These are phyloP conservation scores for Centropus unirufus DNA, from an alignment of 2,113 vertebrate species.

Conservation along the genomic window DNA sequence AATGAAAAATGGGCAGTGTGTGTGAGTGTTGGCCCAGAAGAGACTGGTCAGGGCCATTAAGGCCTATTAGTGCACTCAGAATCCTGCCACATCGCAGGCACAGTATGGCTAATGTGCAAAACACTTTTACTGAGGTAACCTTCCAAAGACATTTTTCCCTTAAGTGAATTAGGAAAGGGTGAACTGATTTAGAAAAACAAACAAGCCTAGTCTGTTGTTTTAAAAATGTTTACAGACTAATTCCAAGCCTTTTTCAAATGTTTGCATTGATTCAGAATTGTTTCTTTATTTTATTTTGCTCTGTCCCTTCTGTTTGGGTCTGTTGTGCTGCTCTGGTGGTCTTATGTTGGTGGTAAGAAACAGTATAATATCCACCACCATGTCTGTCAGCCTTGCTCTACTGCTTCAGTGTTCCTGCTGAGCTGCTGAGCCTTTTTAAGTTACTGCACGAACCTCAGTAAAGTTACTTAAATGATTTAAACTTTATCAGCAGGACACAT, in stretches of 20 bases:
- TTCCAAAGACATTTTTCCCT: slow-evolving; percentile 36
- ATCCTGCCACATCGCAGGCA: neutral
- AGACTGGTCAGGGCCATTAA: neutral
- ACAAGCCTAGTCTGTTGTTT: slow-evolving; percentile 41
- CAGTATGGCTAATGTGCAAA: neutral
- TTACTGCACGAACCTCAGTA: neutral
- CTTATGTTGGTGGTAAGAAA: slow-evolving; percentile 31
- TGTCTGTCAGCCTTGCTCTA: neutral
- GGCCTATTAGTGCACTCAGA: neutral
- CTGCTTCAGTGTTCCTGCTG: neutral
- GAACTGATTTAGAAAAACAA: slow-evolving; percentile 64
- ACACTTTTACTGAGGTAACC: slow-evolving; percentile 9
- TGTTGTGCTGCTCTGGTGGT: slow-evolving; percentile 54
- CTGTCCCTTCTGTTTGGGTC: slow-evolving; percentile 20
- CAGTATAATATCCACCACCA: neutral
- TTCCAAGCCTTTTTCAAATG: slow-evolving; percentile 43
- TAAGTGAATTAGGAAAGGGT: slow-evolving; percentile 51
- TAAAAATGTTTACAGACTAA: slow-evolving; percentile 39
- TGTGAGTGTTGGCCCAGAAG: neutral
- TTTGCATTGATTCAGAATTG: neutral
- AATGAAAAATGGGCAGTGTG: neutral
- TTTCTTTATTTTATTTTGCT: slow-evolving; percentile 42
- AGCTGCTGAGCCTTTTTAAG: neutral
- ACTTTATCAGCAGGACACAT: neutral
- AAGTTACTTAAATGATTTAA: slow-evolving; percentile 32